phyloP scores from a whole-genome alignment of 37 sponge, comb jelly and placozoan genomes.

The Hormiphora californensis region DNA sequence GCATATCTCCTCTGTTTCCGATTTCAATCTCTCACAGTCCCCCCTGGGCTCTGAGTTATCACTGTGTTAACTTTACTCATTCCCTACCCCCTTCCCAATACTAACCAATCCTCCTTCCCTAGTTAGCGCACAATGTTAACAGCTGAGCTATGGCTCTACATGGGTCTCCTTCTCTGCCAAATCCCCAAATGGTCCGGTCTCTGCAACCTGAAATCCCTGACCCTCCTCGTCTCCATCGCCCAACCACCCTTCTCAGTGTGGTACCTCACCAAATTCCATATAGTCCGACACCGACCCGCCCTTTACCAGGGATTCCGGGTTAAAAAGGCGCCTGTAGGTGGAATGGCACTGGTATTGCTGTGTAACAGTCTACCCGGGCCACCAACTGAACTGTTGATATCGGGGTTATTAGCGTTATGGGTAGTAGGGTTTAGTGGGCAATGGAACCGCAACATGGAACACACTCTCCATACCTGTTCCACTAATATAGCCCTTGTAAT shows the following conservation, averaged over 20 bases:
- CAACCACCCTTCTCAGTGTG: slow-evolving; percentile 36
- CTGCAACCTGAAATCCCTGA: neutral
- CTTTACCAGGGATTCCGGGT: slow-evolving; percentile 52
- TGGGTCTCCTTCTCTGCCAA: neutral
- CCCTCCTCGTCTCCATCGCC: neutral
- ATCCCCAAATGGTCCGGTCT: neutral
- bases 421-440: slow-evolving; percentile 20
- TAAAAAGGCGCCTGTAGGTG: neutral
- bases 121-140: too few species aligned
- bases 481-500: neutral
- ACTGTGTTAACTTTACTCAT: too few species aligned
- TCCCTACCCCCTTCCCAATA: too few species aligned
- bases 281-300: neutral
- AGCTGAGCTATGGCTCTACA: slow-evolving; percentile 27
- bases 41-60: too few species aligned
- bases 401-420: slow-evolving; percentile 17
- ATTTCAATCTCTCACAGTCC: too few species aligned
- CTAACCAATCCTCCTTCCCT: too few species aligned
- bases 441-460: slow-evolving; percentile 49
- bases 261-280: slow-evolving; percentile 51
- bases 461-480: slow-evolving; percentile 2
- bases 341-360: neutral
- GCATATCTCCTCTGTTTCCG: too few species aligned
- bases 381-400: neutral
- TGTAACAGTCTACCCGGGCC: neutral